phyloP scores from a whole-genome alignment of 2,797 vertebrate genomes.

The Simalia tracyae region DNA sequence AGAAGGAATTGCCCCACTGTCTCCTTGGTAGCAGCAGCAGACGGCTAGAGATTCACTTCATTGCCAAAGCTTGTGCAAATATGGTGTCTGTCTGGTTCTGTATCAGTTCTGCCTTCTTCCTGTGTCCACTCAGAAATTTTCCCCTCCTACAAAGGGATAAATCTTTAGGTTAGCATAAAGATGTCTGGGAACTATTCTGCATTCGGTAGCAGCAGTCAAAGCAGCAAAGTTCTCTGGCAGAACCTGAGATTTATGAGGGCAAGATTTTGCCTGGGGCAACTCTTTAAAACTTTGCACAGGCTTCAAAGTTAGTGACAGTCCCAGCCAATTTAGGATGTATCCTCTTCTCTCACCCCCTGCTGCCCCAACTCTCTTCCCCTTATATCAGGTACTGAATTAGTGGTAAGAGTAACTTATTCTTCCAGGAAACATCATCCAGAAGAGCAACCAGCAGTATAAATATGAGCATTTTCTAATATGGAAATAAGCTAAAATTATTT shows the following conservation, averaged over 20 bases:
- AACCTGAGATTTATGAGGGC: not conserved
- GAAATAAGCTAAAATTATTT: slow-evolving; percentile 76
- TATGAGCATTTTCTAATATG: slow-evolving; percentile 63
- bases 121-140: not conserved
- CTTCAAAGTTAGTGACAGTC: not conserved
- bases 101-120: not conserved
- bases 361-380: not conserved
- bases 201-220: not conserved
- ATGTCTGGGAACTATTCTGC: not conserved
- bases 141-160: not conserved
- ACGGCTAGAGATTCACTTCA: not conserved
- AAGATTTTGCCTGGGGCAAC: not conserved
- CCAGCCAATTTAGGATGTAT: not conserved
- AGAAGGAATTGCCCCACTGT: not conserved
- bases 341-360: not conserved
- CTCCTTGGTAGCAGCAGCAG: not conserved
- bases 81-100: not conserved
- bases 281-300: not conserved
- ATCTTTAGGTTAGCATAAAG: not conserved
- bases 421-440: slow-evolving; percentile 10
- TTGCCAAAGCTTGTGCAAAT: not conserved
- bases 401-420: not conserved
- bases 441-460: slow-evolving; percentile 61
- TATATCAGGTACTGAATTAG: not conserved
- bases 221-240: not conserved